A percentile compares a stretch with the other conserved stretches of the same genome.
phyloP scores from a whole-genome alignment of 2,888 invertebrate species.

The Heliconius sara region DNA sequence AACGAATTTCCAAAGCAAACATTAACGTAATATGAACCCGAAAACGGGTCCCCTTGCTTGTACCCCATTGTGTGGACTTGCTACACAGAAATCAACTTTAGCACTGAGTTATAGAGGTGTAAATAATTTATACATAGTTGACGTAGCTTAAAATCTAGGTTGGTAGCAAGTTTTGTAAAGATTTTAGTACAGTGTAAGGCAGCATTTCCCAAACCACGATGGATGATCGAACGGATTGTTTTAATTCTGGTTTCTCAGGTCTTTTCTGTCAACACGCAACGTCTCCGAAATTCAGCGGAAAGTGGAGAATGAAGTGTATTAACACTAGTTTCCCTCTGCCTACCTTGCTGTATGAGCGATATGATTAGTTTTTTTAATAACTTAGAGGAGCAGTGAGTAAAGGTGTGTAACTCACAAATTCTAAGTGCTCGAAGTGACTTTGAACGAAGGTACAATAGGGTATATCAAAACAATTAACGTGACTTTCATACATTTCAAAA shows the following conservation, averaged over 20 bases:
- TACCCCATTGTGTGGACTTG: constrained; percentile 30
- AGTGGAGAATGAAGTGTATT: too few relatives aligned
- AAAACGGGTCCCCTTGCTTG: constrained; percentile 72
- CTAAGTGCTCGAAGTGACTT: too few relatives aligned
- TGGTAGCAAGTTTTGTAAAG: constrained; percentile 41
- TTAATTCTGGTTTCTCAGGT: too few relatives aligned
- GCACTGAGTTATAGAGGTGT: constrained; percentile 15
- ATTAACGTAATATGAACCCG: constrained; percentile 76
- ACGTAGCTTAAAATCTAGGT: constrained; percentile 14
- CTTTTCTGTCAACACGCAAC: too few relatives aligned
- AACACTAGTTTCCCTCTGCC: too few relatives aligned
- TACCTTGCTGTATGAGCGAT: too few relatives aligned
- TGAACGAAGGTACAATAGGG: too few relatives aligned
- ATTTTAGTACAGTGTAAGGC: constrained; percentile 48
- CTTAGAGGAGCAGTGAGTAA: too few relatives aligned
- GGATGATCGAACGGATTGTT: background rate
- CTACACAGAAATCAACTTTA: constrained; percentile 11
- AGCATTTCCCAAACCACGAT: background rate
- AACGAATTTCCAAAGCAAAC: constrained; percentile 83
- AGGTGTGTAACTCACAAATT: too few relatives aligned
- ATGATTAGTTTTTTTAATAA: too few relatives aligned
- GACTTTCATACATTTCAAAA: background rate
- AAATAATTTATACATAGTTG: background rate
- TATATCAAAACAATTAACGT: background rate
- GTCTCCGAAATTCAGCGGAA: too few relatives aligned